Evolutionary conservation across 2,113 vertebrate species (phyloP), one percentile per base, ranked within the genome.

Genomic region (Copsychus sechellarum): DNA sequence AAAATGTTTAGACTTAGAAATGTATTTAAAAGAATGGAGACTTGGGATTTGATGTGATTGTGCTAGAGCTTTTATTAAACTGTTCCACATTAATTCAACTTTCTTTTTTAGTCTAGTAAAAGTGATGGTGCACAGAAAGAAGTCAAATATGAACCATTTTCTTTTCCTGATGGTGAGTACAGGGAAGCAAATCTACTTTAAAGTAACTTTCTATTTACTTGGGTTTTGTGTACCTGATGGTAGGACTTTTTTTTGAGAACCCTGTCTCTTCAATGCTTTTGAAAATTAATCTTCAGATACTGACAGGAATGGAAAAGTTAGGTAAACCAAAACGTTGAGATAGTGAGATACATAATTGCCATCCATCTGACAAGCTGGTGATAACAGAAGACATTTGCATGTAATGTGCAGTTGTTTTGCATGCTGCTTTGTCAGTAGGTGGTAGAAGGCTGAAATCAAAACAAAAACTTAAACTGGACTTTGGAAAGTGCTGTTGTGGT

Each of bases 151-250:
- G 99, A 99, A 51, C 98, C 98, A 11, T 99, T 99, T 97, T 99
- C 99, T 28, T 99, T 99, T 98, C 93, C 98, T 81, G 99, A 99
- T 24, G 99, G 99, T 99, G 97, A 97, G 99, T 87, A 92, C 31
- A 79, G 53, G 48, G 70, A 93, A 54, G 11, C 28, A 58, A 50
- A 78, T 69, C 17, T 26, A 16, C 48, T 85, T 85, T 23, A 18
- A 81, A 79, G 45, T 60, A 34, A 47, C 29, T 73, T 84, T 12
- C 25, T 25, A 0, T 88, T 77, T 82, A 70, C 23, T 76, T 7
- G 6, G 36, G 31, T 28, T 51, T 24, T 54, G 45, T 40, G 53
- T 56, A 58, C 21, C 40, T 36, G 50, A 19, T 64, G 24, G 62
- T 28, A 66, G 56, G 22, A 58, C 11, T 73, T 16, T 10, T 10